Base-by-base conservation (phyloP, 2,797 vertebrate species). In the Menidia menidia region DNA sequence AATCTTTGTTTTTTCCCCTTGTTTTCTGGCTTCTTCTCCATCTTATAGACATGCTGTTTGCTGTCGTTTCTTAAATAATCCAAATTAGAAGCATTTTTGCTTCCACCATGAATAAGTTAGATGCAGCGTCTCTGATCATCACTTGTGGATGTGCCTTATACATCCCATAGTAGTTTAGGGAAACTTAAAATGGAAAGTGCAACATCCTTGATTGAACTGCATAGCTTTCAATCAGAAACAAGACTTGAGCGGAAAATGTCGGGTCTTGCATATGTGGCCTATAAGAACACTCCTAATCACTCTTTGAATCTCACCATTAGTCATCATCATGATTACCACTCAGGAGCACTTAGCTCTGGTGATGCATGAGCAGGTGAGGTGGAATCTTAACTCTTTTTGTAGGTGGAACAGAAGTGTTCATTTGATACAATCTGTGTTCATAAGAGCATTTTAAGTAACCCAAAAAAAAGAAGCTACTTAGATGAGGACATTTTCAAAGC, bases 11-110 rank as follows among this genome's bases (percentile, higher is more conserved):
- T 56, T 56, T 0, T 4, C 41, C 45, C 13, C 30, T 13, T 19
- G 32, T 60, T 33, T 25, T 60, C 5, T 33, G 30, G 32, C 25
- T 60, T 12, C 4, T n/a, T 45, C 14, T 41, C 15, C 41, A 25
- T 25, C 25, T 25, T 25, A 25, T 25, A 25, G 25, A 25, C 25
- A 25, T 25, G 25, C 25, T 25, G 25, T 25, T 25, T 25, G 25
- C 16, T 31, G 15, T 60, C 31, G 2, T 25, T 32, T 68, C 84
- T 74, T 64, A 80, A 85, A 82, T 85, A 41, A 60, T 82, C 66
- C 78, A 76, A 82, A 83, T 86, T 73, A 81, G 60, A 64, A 72
- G 63, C 62, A 67, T 77, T 83, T 85, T 44, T 50, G 55, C 68
- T 25, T 78, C 30, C 52, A 54, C 71, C 4, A 58, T 62, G 66